Base-by-base conservation (phyloP, 2,113 vertebrate genomes). In the Marmota monax region DNA sequence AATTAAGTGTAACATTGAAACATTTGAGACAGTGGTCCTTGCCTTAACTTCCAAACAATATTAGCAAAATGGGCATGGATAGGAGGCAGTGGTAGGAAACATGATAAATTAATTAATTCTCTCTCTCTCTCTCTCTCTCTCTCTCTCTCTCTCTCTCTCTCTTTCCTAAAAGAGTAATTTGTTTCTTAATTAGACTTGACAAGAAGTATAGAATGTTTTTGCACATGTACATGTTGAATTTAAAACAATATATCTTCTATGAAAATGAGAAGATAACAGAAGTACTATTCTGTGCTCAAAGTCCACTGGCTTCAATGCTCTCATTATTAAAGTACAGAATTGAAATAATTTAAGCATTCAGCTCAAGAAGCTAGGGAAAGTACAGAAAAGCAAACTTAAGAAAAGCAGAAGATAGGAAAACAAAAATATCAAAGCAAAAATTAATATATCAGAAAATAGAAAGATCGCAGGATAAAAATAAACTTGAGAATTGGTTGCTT, bases 261-360 rank as follows among this genome's bases (percentile, higher is more conserved):
- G 87, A 95, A 93, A 91, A 61, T 11, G 20, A 88, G 37, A 91
- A 78, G 42, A 58, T 78, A 56, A 73, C 14, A 78, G 45, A 80
- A 45, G 72, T 29, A 53, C 22, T 73, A 25, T 93, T 74, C 58
- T 90, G 5, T 32, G 58, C 27, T 85, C 63, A 72, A 86, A 92
- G 22, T 34, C 32, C 48, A 27, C 56, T 37, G 58, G 7, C 63
- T 92, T 87, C 69, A 69, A 34, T 76, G 18, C 27, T 87, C 76
- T 80, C 23, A 89, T 86, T 96, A 84, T 69, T 92, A 78, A 95
- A 90, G 65, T 83, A 56, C 39, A 72, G 9, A 95, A 79, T 42
- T 77, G 45, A 96, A 85, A 69, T 91, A 73, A 77, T 45, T 56
- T 76, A 88, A 77, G 69, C 37, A 51, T 83, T 63, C 23, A 69